Evolutionary conservation across 2,797 vertebrate genomes (phyloP).

Genomic region (Cossypha niveicapilla): DNA sequence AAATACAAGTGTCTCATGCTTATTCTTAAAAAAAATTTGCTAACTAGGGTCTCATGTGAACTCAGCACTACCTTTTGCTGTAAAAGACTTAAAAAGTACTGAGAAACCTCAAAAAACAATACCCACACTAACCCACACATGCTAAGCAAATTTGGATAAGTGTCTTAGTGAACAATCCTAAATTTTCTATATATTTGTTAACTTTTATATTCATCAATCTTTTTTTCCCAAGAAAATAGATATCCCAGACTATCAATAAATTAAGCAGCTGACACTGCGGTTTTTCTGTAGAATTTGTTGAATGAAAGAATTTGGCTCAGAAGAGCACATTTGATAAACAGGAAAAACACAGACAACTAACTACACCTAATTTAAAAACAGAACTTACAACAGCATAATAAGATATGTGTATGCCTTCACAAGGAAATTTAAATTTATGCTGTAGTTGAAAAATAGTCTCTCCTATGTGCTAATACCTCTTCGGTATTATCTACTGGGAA

Average conservation of each 20-base stretch:
- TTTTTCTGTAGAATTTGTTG: background rate
- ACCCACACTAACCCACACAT: background rate
- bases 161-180: background rate
- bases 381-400: background rate
- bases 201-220: background rate
- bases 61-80: background rate
- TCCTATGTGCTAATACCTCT: background rate
- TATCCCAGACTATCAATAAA: background rate
- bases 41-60: background rate
- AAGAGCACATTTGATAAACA: background rate
- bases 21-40: background rate
- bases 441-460: background rate
- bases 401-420: background rate
- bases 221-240: background rate
- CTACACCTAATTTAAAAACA: background rate
- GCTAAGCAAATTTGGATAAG: background rate
- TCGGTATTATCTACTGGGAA: background rate
- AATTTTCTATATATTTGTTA: background rate
- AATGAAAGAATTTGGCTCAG: background rate
- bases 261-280: background rate
- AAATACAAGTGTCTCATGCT: background rate
- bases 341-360: background rate
- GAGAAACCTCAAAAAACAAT: background rate
- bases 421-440: background rate
- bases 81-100: background rate